Evolutionary conservation across 30 jellyfish, hydroid and myxozoan species (phyloP).

Genomic region (Aurelia coerulea): DNA sequence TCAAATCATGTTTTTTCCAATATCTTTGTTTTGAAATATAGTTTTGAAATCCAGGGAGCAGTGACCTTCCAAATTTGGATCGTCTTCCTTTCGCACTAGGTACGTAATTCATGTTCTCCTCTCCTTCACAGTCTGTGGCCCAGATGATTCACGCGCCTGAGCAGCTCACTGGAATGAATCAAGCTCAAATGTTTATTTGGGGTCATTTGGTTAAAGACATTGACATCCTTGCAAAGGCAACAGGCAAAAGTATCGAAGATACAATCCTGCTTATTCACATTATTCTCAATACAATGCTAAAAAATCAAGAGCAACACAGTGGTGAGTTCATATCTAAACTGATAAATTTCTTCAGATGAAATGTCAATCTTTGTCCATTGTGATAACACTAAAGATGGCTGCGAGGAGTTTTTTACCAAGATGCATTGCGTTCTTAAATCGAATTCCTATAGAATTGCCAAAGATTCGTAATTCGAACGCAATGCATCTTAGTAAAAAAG

Average conservation of each 20-base stretch:
- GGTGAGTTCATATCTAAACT: background rate
- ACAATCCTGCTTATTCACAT: slow-evolving; percentile 39
- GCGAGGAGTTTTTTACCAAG: too few species aligned
- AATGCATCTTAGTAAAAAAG: too few species aligned
- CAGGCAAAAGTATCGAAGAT: slow-evolving; percentile 63
- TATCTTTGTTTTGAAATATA: too few species aligned
- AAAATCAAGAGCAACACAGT: background rate
- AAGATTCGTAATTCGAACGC: too few species aligned
- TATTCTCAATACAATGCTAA: slow-evolving; percentile 32
- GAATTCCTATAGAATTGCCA: too few species aligned
- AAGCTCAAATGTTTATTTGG: slow-evolving; percentile 38
- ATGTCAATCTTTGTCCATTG: too few species aligned
- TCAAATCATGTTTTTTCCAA: too few species aligned
- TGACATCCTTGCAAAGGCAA: slow-evolving; percentile 39
- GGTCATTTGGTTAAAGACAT: slow-evolving; percentile 52
- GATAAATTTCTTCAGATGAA: too few species aligned
- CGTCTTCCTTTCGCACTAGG: background rate
- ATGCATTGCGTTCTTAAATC: too few species aligned
- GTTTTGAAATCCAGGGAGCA: background rate
- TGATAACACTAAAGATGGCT: too few species aligned
- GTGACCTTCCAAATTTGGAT: background rate
- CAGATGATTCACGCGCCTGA: slow-evolving; percentile 31
- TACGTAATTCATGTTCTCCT: background rate
- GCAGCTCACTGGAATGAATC: background rate
- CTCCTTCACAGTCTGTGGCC: slow-evolving; percentile 23